Evolutionary conservation across 2,888 invertebrate species (phyloP), one percentile per base, ranked within the genome.

Genomic region (Monoplex corrugatus): DNA sequence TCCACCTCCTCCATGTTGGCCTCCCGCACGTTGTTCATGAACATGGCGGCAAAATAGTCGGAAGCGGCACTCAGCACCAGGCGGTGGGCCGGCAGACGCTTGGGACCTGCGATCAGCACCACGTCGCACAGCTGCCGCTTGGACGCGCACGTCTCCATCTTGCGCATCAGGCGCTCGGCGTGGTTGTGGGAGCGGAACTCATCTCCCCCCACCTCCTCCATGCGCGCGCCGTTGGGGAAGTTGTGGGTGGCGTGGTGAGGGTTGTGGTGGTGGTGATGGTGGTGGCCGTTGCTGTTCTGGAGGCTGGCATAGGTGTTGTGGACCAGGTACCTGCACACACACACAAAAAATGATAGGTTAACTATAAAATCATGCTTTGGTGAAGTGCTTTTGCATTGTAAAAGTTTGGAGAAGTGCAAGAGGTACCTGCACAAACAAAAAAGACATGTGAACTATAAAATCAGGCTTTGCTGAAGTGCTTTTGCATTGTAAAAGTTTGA

Each of bases 21-120:
- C 96, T 99, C 99, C 92, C 97, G 97, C 91, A 99, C 96, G 89
- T 98, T 98, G 89, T 98, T 98, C 44, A 98, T 98, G 95, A 99
- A 99, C 99, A 99, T 99, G 80, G 98, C 98, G 82, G 98, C 98
- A 96, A 99, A 99, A 96, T 99, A 99, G 96, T 98, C 98, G 93
- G 98, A 98, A 90, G 98, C 98, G 80, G 98, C 98, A 93, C 98
- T 98, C 92, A 99, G 97, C 87, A 99, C 98, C 92, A 99, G 96
- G 94, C 98, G 98, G 96, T 98, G 98, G 45, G 98, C 98, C 91
- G 97, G 97, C 94, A 98, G 97, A 93, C 97, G 96, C 89, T 95
- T 96, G 13, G 95, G 95, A n/a, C 97, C 98, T 91, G 98, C 98
- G 93, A 98, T 97, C 43, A 99, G 97, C 38, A 97, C 97, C 86